Evolutionary conservation across 2,797 vertebrate genomes (phyloP), one percentile per base, ranked within the genome.

Genomic region (Holocentrus rufus): DNA sequence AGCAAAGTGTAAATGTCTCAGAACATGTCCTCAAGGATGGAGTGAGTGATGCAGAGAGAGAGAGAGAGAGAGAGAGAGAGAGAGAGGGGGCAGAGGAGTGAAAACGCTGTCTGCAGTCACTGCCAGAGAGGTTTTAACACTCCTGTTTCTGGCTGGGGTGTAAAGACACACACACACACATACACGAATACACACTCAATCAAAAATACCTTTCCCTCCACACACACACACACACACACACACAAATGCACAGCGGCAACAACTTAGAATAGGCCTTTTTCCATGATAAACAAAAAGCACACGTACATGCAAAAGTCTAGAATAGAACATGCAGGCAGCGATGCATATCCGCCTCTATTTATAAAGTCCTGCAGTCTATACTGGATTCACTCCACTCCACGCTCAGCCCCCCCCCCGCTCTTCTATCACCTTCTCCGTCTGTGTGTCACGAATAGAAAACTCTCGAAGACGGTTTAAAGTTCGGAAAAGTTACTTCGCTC

Each of bases 71-170:
- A 42, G 57, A 42, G 56, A 59, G 56, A 34, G 56, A 30, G 30
- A 36, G 56, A 57, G 55, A 34, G 55, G 53, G 36, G 63, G 50
- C 25, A 71, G 59, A 74, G 72, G 69, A 78, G 85, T 79, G 83
- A 87, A 82, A 86, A 85, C 52, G 84, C 63, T 77, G 72, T 78
- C 79, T 77, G 55, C 76, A 53, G 60, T 79, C 76, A 30, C 59
- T 42, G 74, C 66, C 72, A 80, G 79, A 82, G 76, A 86, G 79
- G 80, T 92, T 92, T 92, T 92, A 88, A 86, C 90, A 86, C 90
- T 87, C 72, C 58, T 87, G 88, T 89, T 77, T 80, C 69, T 60
- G 69, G 68, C 72, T 68, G 44, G 79, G 72, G 89, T 89, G 89
- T 81, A 73, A 91, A 85, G 69, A 82, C 46, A 60, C 53, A 50